Evolutionary conservation across 2,797 vertebrate species (phyloP).

Genomic region (Oreochromis grahami): DNA sequence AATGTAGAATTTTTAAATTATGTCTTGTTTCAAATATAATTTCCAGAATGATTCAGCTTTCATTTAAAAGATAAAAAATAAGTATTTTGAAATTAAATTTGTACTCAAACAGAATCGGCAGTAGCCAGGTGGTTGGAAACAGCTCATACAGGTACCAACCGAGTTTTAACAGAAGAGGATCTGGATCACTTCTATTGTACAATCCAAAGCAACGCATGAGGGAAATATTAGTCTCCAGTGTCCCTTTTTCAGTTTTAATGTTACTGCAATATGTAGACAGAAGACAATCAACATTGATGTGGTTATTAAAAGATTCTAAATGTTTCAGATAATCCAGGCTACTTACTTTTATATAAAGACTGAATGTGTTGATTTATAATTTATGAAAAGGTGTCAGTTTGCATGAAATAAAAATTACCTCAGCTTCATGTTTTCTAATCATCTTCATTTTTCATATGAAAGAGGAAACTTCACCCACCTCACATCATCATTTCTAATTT

Average conservation of each 20-base stretch:
- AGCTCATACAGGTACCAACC: not conserved
- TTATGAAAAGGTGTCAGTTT: not conserved
- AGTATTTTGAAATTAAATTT: not conserved
- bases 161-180: not conserved
- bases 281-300: not conserved
- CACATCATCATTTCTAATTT: not conserved
- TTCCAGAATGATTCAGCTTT: not conserved
- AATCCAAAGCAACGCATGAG: not conserved
- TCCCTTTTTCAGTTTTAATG: not conserved
- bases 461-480: not conserved
- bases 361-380: accelerated
- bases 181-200: not conserved
- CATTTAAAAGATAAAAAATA: not conserved
- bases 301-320: not conserved
- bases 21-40: not conserved
- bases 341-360: not conserved
- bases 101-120: not conserved
- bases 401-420: not conserved
- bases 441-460: not conserved
- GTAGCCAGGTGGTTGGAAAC: not conserved
- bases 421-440: not conserved
- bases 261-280: not conserved
- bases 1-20: not conserved
- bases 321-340: not conserved
- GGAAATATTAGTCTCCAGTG: not conserved